Evolutionary conservation across 2,888 invertebrate genomes (phyloP).

Genomic region (Acleris cristana): DNA sequence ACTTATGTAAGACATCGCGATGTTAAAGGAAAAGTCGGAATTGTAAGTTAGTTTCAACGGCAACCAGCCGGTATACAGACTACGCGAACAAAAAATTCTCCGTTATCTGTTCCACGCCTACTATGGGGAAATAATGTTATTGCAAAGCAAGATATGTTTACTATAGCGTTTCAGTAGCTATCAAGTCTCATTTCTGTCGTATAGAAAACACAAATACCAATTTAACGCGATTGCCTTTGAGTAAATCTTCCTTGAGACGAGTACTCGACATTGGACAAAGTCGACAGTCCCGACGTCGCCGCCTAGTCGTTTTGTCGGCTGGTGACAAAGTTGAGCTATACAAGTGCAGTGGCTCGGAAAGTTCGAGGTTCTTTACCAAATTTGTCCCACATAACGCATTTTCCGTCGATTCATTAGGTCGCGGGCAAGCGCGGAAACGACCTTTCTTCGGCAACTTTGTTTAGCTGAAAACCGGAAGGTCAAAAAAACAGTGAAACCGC

Average conservation of each 20-base stretch:
- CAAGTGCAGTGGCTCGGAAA: conserved; percentile 71
- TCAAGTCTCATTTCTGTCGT: too few relatives aligned
- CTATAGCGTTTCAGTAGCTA: too few relatives aligned
- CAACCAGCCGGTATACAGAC: conserved; percentile 4
- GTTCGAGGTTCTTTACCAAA: conserved; percentile 69
- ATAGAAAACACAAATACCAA: too few relatives aligned
- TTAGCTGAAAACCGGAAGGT: conserved; percentile 20
- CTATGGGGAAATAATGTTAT: not conserved
- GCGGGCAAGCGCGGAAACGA: conserved; percentile 21
- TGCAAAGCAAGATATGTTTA: too few relatives aligned
- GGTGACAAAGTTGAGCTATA: conserved; percentile 71
- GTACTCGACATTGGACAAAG: conserved; percentile 53
- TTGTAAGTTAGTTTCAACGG: conserved; percentile 1
- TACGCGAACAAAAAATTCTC: conserved; percentile 32
- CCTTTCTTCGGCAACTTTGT: conserved; percentile 29
- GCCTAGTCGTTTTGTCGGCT: conserved; percentile 59
- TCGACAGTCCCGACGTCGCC: conserved; percentile 59
- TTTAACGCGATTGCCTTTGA: conserved; percentile 48
- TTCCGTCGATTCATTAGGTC: conserved; percentile 33
- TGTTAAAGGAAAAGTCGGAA: conserved; percentile 23
- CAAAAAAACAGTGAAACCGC: conserved; percentile 25
- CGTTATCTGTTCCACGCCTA: not conserved
- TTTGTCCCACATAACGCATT: conserved; percentile 64
- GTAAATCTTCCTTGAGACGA: conserved; percentile 38
- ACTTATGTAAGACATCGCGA: conserved; percentile 27